phyloP scores from a whole-genome alignment of 2,888 invertebrate genomes.

The Cinara cedri region DNA sequence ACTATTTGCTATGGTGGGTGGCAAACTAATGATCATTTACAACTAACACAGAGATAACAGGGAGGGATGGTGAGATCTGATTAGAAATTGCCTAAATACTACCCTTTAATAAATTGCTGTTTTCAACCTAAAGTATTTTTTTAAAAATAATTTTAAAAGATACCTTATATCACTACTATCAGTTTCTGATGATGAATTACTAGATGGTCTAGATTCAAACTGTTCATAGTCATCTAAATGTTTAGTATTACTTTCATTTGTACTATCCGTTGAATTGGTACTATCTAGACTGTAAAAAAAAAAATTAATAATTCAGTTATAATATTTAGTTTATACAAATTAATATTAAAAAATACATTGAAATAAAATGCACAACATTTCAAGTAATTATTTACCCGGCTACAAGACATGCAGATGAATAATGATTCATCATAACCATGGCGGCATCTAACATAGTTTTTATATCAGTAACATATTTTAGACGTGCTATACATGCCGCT shows the following conservation, averaged over 20 bases:
- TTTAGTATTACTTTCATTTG: neutral
- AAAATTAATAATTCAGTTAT: neutral
- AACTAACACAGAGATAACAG: no score
- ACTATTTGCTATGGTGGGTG: neutral
- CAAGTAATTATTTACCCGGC: slow-evolving; percentile 15
- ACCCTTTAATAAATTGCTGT: no score
- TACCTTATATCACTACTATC: slow-evolving; percentile 19
- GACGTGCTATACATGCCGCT: slow-evolving; percentile 85
- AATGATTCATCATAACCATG: slow-evolving; percentile 92
- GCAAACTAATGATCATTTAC: no score
- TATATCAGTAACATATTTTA: slow-evolving; percentile 83
- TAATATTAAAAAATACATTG: neutral
- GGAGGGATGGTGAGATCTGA: no score
- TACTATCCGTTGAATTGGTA: neutral
- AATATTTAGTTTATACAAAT: neutral
- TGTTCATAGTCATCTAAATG: slow-evolving; percentile 10
- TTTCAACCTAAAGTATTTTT: neutral
- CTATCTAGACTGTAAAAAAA: slow-evolving; percentile 1
- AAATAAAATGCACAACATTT: neutral
- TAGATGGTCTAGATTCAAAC: slow-evolving; percentile 13
- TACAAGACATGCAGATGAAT: slow-evolving; percentile 68
- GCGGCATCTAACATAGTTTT: slow-evolving; percentile 92
- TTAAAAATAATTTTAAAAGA: neutral
- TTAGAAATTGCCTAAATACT: no score
- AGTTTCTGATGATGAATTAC: slow-evolving; percentile 8